Conservation (phyloP, 2,888 invertebrate species). For the Chelonus formosanus region DNA sequence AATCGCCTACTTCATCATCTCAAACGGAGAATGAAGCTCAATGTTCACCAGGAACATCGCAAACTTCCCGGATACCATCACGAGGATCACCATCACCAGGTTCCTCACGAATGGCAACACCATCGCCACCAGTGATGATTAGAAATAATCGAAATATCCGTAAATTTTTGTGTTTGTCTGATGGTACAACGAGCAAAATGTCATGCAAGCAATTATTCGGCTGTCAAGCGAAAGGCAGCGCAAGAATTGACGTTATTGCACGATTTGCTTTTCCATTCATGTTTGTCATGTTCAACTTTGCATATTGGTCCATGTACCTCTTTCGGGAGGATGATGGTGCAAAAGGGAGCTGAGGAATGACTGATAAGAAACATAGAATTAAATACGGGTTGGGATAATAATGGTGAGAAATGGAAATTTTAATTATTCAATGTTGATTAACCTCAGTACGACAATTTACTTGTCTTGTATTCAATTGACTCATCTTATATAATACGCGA, state of each 20-base stretch:
- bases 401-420: slow-evolving; percentile 22
- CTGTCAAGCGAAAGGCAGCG: slow-evolving; percentile 58
- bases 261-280: slow-evolving; percentile 93
- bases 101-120: slow-evolving; percentile 47
- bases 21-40: slow-evolving; percentile 48
- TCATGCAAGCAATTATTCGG: slow-evolving; percentile 57
- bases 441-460: not conserved
- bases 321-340: slow-evolving; percentile 79
- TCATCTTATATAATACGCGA: not conserved
- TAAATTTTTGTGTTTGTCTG: slow-evolving; percentile 46
- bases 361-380: slow-evolving; percentile 20
- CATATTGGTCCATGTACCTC: slow-evolving; percentile 90
- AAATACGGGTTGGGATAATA: slow-evolving; percentile 4
- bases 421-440: slow-evolving; percentile 22
- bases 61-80: slow-evolving; percentile 38
- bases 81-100: slow-evolving; percentile 44
- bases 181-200: slow-evolving; percentile 41
- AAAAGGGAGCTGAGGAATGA: slow-evolving; percentile 82
- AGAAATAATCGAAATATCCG: slow-evolving; percentile 40
- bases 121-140: slow-evolving; percentile 42
- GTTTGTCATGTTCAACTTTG: slow-evolving; percentile 92
- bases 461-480: not conserved
- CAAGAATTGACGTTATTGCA: slow-evolving; percentile 93
- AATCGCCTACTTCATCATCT: slow-evolving; percentile 52
- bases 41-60: slow-evolving; percentile 40